A percentile compares a stretch with the other conserved stretches of the same genome.
Evolutionary conservation across 1,140 invertebrate species (phyloP).

Genomic region (Melipona quadrifasciata): DNA sequence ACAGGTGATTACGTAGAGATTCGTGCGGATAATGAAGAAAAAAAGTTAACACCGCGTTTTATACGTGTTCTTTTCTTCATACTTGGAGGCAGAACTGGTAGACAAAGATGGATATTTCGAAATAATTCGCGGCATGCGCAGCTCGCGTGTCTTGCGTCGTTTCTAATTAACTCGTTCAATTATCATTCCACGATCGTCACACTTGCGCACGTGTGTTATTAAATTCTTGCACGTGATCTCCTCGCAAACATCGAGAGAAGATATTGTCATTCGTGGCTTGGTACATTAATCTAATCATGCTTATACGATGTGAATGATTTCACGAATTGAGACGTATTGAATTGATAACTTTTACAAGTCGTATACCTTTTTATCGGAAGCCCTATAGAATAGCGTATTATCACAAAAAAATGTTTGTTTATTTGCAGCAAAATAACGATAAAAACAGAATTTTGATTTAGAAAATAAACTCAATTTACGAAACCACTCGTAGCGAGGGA

Average conservation of each 20-base stretch:
- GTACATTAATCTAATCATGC: neutral
- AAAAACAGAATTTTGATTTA: neutral
- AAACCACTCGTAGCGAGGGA: neutral
- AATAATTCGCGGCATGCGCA: constrained; percentile 61
- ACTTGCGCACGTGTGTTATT: constrained; percentile 42
- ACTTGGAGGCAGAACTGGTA: neutral
- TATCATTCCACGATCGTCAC: constrained; percentile 62
- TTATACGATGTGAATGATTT: neutral
- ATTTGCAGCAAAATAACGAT: neutral
- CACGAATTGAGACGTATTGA: neutral
- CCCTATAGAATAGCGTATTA: too few species aligned
- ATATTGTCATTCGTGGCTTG: neutral
- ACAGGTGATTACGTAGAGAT: neutral
- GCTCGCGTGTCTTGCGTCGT: constrained; percentile 73
- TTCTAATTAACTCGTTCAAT: constrained; percentile 74
- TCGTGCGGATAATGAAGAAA: constrained; percentile 18
- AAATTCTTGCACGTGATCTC: constrained; percentile 41
- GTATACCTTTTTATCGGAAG: too few species aligned
- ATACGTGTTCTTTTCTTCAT: neutral
- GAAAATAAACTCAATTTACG: neutral
- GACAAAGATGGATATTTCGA: constrained; percentile 33
- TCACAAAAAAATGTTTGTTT: neutral
- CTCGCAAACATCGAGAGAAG: too few species aligned
- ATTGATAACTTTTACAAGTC: neutral
- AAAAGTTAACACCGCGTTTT: neutral